These are phyloP conservation scores for Camponotus floridanus DNA, from an alignment of 1,140 invertebrate genomes.

Conservation along the genomic window DNA sequence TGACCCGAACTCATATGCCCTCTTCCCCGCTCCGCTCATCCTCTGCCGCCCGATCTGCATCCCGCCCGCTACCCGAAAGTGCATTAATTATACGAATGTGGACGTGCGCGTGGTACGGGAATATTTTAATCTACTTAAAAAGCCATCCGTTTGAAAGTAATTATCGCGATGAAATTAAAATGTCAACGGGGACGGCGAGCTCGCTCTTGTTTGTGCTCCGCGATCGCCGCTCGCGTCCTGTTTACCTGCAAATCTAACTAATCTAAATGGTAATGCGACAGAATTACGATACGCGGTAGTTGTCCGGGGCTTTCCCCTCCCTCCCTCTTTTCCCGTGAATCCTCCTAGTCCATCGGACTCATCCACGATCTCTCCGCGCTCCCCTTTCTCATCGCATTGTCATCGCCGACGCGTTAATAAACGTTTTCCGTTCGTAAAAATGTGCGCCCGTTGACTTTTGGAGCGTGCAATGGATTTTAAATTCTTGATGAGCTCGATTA, in stretches of 20 bases:
- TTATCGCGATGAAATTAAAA: constrained; percentile 86
- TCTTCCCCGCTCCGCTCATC: constrained; percentile 4
- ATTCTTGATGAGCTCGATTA: constrained; percentile 16
- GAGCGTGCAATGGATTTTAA: constrained; percentile 20
- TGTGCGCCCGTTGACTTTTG: constrained; percentile 38
- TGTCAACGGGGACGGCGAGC: constrained; percentile 71
- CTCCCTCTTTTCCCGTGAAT: not conserved
- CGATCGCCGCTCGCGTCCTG: constrained; percentile 80
- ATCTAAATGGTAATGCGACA: constrained; percentile 83
- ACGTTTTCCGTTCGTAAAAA: constrained; percentile 61
- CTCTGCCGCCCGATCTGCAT: constrained; percentile 17
- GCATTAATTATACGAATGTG: constrained; percentile 85
- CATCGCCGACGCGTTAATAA: constrained; percentile 66
- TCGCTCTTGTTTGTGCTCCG: constrained; percentile 82
- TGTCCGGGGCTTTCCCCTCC: not conserved
- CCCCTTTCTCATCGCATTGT: constrained; percentile 40
- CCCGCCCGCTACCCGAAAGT: constrained; percentile 72
- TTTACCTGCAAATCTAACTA: constrained; percentile 84
- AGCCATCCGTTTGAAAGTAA: constrained; percentile 85
- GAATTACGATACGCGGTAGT: constrained; percentile 79
- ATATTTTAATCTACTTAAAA: constrained; percentile 87
- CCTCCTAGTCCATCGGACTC: constrained; percentile 5
- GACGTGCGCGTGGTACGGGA: constrained; percentile 76
- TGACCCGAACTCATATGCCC: constrained; percentile 35
- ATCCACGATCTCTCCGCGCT: not conserved